Evolutionary conservation across 2,888 invertebrate species (phyloP), one percentile per base, ranked within the genome.

Genomic region (Mythimna pallens): DNA sequence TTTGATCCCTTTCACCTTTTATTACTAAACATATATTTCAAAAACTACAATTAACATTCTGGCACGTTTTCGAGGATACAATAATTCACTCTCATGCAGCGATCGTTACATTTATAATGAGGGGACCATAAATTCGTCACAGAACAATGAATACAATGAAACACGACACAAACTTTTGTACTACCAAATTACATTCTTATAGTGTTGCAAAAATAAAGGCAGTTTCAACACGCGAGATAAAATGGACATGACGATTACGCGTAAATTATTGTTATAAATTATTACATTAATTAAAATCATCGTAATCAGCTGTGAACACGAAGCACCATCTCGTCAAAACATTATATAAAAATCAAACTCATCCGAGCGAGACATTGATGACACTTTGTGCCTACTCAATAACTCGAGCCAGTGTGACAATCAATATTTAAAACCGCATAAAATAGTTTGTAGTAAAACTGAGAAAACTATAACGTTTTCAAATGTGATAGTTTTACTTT

Each of bases 21-120:
- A 89, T 88, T 90, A 91, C 88, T 92, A 91, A 92, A 90, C 89
- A 89, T 89, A 92, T 92, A 93, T 91, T 91, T 90, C 86, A 89
- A 92, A 92, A 92, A 92, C 91, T 94, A 95, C 91, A 94, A 92
- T 92, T 93, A 92, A 94, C 90, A 93, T 94, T 95, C 95, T 96
- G 96, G 96, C 96, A 96, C 96, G 92, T 94, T 92, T 91, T 92
- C 88, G 89, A 92, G 93, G 94, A 93, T 92, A 92, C 89, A 89
- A 89, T 82, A 73, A 83, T 82, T 84, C 85, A 85, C 88, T 87
- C 86, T 87, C 90, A 89, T 91, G 90, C 90, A 88, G 89, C 89
- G 88, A 88, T 89, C 89, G 93, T 92, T 92, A 92, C 91, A 89
- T 89, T 89, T 86, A 88, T 87, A 89, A 85, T 85, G 87, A 88